Evolutionary conservation across 1,140 invertebrate species (phyloP).

Genomic region (Gryllus bimaculatus): DNA sequence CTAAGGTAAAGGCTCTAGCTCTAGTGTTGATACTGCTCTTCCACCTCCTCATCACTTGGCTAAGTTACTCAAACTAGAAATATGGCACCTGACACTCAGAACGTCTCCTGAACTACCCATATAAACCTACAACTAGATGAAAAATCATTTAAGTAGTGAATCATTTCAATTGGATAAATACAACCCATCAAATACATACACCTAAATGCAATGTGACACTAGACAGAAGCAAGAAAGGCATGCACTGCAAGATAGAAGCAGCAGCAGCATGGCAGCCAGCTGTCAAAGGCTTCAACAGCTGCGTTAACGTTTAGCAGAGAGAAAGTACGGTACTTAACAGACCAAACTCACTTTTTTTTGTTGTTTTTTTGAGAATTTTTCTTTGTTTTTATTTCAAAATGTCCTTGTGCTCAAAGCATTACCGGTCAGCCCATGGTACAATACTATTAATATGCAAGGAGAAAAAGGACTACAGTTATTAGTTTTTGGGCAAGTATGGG

Average conservation of each 20-base stretch:
- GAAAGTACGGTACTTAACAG: conserved; percentile 23
- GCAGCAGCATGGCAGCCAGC: conserved; percentile 16
- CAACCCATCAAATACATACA: conserved; percentile 26
- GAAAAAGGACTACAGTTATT: conserved; percentile 23
- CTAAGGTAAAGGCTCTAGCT: conserved; percentile 26
- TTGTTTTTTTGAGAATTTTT: not conserved
- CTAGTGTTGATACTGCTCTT: conserved; percentile 22
- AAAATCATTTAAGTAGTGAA: conserved; percentile 26
- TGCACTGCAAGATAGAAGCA: conserved; percentile 21
- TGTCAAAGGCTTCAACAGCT: conserved; percentile 15
- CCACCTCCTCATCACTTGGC: conserved; percentile 16
- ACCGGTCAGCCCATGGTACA: conserved; percentile 24
- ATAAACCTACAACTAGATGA: conserved; percentile 25
- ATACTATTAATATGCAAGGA: conserved; percentile 23
- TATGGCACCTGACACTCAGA: conserved; percentile 24
- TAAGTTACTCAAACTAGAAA: conserved; percentile 22
- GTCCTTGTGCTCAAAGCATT: conserved; percentile 25
- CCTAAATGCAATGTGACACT: conserved; percentile 26
- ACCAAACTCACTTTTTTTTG: conserved; percentile 24
- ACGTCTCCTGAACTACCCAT: conserved; percentile 24
- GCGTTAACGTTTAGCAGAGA: conserved; percentile 22
- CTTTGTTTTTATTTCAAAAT: conserved; percentile 19
- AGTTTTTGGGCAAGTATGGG: conserved; percentile 15
- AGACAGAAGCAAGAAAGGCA: conserved; percentile 26
- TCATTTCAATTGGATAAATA: conserved; percentile 25